Evolutionary conservation across 92 coral and sea anemone species (phyloP).

Genomic region (Pocillopora grandis): DNA sequence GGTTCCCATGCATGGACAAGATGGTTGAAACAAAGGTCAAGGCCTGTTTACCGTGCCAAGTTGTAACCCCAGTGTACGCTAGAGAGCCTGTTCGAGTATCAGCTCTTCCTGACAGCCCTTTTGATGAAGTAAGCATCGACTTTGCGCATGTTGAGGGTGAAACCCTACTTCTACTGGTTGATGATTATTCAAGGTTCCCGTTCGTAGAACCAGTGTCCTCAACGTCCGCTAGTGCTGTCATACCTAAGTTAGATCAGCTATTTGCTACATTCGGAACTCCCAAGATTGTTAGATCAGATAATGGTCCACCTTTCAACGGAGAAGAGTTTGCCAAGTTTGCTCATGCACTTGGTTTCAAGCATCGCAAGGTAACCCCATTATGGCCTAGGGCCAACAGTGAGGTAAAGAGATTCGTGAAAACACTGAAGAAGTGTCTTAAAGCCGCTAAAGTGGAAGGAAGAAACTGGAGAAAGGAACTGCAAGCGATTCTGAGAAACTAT

Average conservation of each 20-base stretch:
- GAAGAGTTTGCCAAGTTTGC: constrained; percentile 40
- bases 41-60: constrained; percentile 8
- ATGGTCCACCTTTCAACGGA: constrained; percentile 52
- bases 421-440: no score
- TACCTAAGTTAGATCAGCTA: constrained; percentile 24
- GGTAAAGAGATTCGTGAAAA: constrained; percentile 41
- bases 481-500: constrained; percentile 40
- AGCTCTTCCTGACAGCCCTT: constrained; percentile 31
- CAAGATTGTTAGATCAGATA: constrained; percentile 21
- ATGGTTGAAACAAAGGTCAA: background rate
- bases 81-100: constrained; percentile 23
- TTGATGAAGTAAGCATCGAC: constrained; percentile 37
- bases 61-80: background rate
- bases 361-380: constrained; percentile 28
- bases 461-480: constrained; percentile 3
- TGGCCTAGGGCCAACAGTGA: constrained; percentile 38
- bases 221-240: constrained; percentile 29
- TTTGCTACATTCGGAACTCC: constrained; percentile 55
- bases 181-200: constrained; percentile 49
- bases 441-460: constrained; percentile 21
- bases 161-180: constrained; percentile 38
- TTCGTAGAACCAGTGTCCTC: constrained; percentile 38
- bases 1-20: constrained; percentile 26
- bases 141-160: constrained; percentile 31
- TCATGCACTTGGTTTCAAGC: constrained; percentile 38